Percentiles rank a stretch among this genome's conserved stretches.
These are phyloP conservation scores for Lepus europaeus DNA, from an alignment of 2,113 vertebrate species.

Conservation along the genomic window DNA sequence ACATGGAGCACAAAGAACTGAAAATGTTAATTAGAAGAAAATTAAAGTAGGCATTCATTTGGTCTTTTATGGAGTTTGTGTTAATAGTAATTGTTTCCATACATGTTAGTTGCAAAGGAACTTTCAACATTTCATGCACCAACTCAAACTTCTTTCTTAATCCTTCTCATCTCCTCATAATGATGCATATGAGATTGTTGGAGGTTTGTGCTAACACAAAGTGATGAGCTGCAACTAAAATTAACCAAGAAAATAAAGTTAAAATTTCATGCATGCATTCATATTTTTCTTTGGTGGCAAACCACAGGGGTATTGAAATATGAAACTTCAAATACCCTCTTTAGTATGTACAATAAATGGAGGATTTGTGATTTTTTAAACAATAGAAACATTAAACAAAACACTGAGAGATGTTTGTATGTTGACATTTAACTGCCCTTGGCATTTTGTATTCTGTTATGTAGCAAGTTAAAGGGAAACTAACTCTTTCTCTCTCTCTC, in stretches of 20 bases:
- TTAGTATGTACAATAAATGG: constrained; percentile 14
- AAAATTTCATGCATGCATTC: constrained; percentile 40
- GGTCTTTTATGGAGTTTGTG: constrained; percentile 67
- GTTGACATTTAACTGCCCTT: neutral
- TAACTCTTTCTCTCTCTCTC: neutral
- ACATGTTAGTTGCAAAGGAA: constrained; percentile 1
- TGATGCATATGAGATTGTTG: constrained; percentile 30
- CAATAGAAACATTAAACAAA: constrained; percentile 32
- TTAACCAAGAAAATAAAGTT: constrained; percentile 31
- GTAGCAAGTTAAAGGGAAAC: neutral
- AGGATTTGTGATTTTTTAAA: neutral
- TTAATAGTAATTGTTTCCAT: constrained; percentile 55
- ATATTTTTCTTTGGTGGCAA: constrained; percentile 44
- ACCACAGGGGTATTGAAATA: neutral
- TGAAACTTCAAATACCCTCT: constrained; percentile 3
- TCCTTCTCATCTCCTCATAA: constrained; percentile 68
- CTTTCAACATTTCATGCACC: constrained; percentile 60
- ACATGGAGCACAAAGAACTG: neutral
- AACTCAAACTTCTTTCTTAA: constrained; percentile 76
- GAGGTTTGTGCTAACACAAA: constrained; percentile 53
- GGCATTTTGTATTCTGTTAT: constrained; percentile 10
- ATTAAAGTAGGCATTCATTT: constrained; percentile 59
- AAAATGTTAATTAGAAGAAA: constrained; percentile 42
- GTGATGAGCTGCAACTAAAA: constrained; percentile 57
- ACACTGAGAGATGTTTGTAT: neutral